Conservation (phyloP, 2,888 invertebrate species). For the Anarsia innoxiella region DNA sequence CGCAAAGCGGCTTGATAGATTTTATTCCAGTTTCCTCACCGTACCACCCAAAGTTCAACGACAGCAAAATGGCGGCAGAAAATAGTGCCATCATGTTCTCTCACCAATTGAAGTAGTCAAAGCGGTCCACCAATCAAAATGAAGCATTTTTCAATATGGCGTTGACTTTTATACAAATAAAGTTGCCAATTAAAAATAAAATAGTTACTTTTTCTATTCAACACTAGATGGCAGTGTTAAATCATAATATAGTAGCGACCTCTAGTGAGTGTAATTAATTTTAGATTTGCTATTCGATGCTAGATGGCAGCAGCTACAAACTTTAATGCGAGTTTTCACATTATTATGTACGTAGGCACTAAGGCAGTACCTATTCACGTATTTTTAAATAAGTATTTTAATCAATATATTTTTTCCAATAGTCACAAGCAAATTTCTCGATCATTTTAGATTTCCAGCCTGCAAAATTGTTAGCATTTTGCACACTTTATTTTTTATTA, state of each 20-base stretch:
- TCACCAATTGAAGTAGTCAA: conserved; percentile 9
- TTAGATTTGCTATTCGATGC: background rate
- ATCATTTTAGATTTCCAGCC: no score
- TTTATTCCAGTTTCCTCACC: conserved; percentile 16
- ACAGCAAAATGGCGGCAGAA: conserved; percentile 56
- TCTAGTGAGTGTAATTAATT: no score
- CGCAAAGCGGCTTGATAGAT: conserved; percentile 56
- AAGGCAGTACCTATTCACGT: no score
- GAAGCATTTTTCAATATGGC: conserved; percentile 43
- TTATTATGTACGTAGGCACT: no score
- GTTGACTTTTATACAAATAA: conserved; percentile 42
- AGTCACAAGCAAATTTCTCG: no score
- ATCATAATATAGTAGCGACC: background rate
- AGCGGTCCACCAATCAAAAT: conserved; percentile 59
- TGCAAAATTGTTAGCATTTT: no score
- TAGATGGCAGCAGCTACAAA: conserved; percentile 24
- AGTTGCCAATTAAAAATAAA: conserved; percentile 40
- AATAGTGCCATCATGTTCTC: conserved; percentile 29
- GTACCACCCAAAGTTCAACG: conserved; percentile 20
- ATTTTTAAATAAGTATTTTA: no score
- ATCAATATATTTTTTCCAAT: no score
- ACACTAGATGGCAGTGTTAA: background rate
- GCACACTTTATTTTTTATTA: no score
- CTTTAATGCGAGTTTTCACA: background rate
- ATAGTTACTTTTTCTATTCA: background rate